Percentiles rank a stretch among this genome's conserved stretches.
Conservation (phyloP, 1,140 invertebrate genomes). For the Druon quercuslanigerum region DNA sequence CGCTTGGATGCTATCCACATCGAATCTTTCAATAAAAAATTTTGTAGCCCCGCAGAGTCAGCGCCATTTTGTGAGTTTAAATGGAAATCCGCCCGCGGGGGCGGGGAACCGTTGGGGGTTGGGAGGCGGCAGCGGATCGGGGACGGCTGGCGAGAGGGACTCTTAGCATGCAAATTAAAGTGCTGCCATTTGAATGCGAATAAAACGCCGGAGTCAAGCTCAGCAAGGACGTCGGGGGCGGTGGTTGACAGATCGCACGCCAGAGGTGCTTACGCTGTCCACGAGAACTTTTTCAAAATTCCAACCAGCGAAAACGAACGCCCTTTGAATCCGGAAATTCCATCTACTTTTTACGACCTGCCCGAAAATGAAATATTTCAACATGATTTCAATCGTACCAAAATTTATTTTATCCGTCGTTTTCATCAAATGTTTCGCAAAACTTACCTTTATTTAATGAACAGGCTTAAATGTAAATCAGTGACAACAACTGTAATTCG, state of each 20-base stretch:
- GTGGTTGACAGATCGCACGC: constrained; percentile 66
- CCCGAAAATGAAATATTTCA: background rate
- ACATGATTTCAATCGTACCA: background rate
- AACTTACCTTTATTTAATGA: no score
- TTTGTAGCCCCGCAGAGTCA: constrained; percentile 73
- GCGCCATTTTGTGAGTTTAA: constrained; percentile 76
- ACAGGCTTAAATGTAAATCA: no score
- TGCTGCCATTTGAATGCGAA: constrained; percentile 74
- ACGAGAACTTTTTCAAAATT: constrained; percentile 56
- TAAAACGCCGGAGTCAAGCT: constrained; percentile 67
- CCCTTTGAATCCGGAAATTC: constrained; percentile 5
- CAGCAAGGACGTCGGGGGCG: constrained; percentile 46
- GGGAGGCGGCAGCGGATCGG: constrained; percentile 55
- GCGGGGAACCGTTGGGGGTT: constrained; percentile 45
- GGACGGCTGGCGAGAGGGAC: constrained; percentile 59
- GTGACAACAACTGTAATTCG: no score
- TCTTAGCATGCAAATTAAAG: constrained; percentile 77
- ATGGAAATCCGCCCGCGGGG: constrained; percentile 71
- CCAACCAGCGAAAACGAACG: background rate
- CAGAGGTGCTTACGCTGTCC: constrained; percentile 65
- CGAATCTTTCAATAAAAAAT: constrained; percentile 77
- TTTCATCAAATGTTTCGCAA: constrained; percentile 39
- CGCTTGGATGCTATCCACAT: constrained; percentile 66
- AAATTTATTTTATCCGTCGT: background rate
- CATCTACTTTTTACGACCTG: constrained; percentile 6